Conservation (phyloP, 2,888 invertebrate genomes). For the Cyclophora punctaria region DNA sequence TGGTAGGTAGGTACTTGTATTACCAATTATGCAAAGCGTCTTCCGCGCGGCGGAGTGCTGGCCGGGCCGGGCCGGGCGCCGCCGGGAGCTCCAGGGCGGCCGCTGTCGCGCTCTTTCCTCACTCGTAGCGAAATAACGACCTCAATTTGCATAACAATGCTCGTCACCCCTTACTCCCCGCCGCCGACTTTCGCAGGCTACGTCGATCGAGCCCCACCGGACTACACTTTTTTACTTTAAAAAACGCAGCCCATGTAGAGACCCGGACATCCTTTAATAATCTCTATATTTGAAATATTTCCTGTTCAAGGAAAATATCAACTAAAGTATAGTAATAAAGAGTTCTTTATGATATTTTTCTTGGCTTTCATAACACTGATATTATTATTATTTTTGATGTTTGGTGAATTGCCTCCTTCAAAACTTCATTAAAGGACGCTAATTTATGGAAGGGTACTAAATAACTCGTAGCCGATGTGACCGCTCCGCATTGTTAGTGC, state of each 20-base stretch:
- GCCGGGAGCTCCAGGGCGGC: constrained; percentile 39
- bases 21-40: constrained; percentile 73
- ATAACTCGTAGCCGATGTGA: constrained; percentile 18
- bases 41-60: constrained; percentile 59
- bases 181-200: constrained; percentile 66
- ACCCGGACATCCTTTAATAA: no score
- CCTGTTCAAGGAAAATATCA: no score
- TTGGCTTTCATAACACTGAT: no score
- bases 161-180: constrained; percentile 71
- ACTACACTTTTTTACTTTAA: constrained; percentile 50
- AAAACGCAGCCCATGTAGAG: constrained; percentile 39
- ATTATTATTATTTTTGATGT: no score
- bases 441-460: constrained; percentile 8
- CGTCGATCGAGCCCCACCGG: constrained; percentile 55
- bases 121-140: constrained; percentile 74
- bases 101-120: constrained; percentile 70
- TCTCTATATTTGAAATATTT: no score
- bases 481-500: constrained; percentile 15
- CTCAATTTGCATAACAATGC: constrained; percentile 75
- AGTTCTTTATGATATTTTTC: no score
- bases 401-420: no score
- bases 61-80: constrained; percentile 23
- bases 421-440: no score
- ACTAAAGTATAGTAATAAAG: no score
- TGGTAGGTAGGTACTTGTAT: constrained; percentile 52